Evolutionary conservation across 2,888 invertebrate genomes (phyloP).

Genomic region (Epinotia demarniana): DNA sequence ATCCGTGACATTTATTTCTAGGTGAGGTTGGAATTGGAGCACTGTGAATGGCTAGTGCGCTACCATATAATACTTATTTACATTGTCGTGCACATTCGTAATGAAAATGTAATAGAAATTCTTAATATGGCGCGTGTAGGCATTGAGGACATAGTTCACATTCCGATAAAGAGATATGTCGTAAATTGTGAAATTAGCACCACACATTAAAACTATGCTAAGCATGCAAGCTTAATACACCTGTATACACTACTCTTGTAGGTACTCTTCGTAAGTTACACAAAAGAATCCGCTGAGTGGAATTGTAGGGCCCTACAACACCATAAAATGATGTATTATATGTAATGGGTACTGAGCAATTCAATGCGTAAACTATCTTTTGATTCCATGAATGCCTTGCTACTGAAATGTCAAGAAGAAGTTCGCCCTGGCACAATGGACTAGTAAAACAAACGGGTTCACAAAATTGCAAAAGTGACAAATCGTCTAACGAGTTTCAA

Average conservation of each 20-base stretch:
- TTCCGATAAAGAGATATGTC: slow-evolving; percentile 1
- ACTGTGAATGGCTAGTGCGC: slow-evolving; percentile 16
- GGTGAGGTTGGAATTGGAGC: slow-evolving; percentile 26
- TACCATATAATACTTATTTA: slow-evolving; percentile 5
- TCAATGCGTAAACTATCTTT: too few relatives aligned
- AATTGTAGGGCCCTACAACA: not conserved
- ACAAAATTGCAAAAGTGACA: slow-evolving; percentile 32
- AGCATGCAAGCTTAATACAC: slow-evolving; percentile 6
- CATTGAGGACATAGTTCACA: slow-evolving; percentile 9
- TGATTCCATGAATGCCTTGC: too few relatives aligned
- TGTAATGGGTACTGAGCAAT: too few relatives aligned
- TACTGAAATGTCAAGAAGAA: not conserved
- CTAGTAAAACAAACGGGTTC: not conserved
- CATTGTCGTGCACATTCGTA: slow-evolving; percentile 20
- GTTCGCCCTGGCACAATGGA: slow-evolving; percentile 17
- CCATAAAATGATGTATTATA: too few relatives aligned
- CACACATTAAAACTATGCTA: slow-evolving; percentile 6
- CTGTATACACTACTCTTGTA: slow-evolving; percentile 5
- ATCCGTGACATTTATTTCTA: slow-evolving; percentile 27
- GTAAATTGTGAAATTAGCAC: slow-evolving; percentile 8
- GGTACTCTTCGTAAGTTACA: not conserved
- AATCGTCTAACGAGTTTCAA: slow-evolving; percentile 31
- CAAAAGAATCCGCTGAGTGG: not conserved
- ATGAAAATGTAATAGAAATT: slow-evolving; percentile 16
- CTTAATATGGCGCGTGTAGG: slow-evolving; percentile 26